Percentiles rank a stretch among this genome's conserved stretches.
Evolutionary conservation across 2,888 invertebrate species (phyloP).

Genomic region (Leucophenga maculata): DNA sequence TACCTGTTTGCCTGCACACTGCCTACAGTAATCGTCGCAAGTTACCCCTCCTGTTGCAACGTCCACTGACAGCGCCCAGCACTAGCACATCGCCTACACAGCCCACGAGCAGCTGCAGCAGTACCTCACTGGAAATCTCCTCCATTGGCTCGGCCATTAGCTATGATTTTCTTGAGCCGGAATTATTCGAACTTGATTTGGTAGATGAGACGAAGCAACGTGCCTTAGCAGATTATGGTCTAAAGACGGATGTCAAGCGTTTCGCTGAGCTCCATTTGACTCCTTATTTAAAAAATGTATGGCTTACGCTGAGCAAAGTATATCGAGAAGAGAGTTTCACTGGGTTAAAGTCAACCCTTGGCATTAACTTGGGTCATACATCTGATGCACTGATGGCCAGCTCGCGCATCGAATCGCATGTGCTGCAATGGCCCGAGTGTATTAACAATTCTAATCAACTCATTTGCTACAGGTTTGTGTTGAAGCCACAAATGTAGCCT

Average conservation of each 20-base stretch:
- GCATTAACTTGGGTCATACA: conserved; percentile 60
- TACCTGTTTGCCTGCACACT: conserved; percentile 67
- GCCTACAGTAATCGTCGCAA: conserved; percentile 68
- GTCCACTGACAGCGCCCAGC: conserved; percentile 52
- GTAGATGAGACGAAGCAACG: conserved; percentile 76
- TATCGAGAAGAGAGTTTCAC: conserved; percentile 78
- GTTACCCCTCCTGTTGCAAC: conserved; percentile 62
- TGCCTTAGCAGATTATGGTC: conserved; percentile 81
- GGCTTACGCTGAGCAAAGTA: conserved; percentile 75
- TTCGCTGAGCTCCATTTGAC: conserved; percentile 87
- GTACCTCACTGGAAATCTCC: conserved; percentile 48
- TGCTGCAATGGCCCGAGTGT: conserved; percentile 70
- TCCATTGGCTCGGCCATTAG: conserved; percentile 50
- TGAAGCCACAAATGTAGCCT: not conserved
- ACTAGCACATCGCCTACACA: conserved; percentile 46
- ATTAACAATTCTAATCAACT: conserved; percentile 68
- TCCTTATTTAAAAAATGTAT: conserved; percentile 82
- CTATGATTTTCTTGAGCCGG: conserved; percentile 55
- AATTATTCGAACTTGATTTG: conserved; percentile 59
- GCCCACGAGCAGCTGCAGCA: conserved; percentile 47
- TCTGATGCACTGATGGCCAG: conserved; percentile 66
- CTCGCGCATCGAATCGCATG: conserved; percentile 66
- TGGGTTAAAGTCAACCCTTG: conserved; percentile 72
- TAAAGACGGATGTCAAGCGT: conserved; percentile 83
- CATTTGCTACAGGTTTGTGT: conserved; percentile 62